Evolutionary conservation across 2,888 invertebrate species (phyloP).

Genomic region (Syrista parreyssii): DNA sequence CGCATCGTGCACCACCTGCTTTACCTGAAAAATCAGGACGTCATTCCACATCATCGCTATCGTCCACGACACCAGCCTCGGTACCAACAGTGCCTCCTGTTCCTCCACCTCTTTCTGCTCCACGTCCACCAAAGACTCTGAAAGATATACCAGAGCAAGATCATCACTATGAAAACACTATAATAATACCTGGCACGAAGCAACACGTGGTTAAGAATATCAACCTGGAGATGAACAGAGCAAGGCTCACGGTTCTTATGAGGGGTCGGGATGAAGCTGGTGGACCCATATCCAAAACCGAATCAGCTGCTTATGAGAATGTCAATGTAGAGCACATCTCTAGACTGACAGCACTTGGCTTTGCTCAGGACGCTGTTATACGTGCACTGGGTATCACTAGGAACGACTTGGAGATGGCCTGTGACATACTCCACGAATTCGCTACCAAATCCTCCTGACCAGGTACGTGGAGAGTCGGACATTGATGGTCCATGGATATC

Average conservation of each 20-base stretch:
- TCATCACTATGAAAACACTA: constrained; percentile 70
- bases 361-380: constrained; percentile 90
- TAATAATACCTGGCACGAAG: constrained; percentile 65
- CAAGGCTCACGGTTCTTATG: constrained; percentile 59
- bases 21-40: constrained; percentile 51
- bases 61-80: constrained; percentile 30
- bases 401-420: constrained; percentile 95
- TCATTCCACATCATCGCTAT: constrained; percentile 16
- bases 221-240: constrained; percentile 55
- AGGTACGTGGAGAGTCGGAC: constrained; percentile 38
- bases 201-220: constrained; percentile 63
- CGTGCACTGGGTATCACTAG: constrained; percentile 91
- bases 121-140: constrained; percentile 52
- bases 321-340: constrained; percentile 92
- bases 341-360: constrained; percentile 88
- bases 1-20: constrained; percentile 39
- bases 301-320: constrained; percentile 80
- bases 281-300: constrained; percentile 50
- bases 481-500: background rate
- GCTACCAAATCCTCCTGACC: constrained; percentile 73
- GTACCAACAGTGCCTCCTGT: constrained; percentile 49
- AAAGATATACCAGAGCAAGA: constrained; percentile 62
- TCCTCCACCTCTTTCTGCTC: constrained; percentile 58
- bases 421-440: constrained; percentile 93
- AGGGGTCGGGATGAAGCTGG: constrained; percentile 55